Evolutionary conservation across 1,140 invertebrate species (phyloP).

Genomic region (Vanessa tameamea): DNA sequence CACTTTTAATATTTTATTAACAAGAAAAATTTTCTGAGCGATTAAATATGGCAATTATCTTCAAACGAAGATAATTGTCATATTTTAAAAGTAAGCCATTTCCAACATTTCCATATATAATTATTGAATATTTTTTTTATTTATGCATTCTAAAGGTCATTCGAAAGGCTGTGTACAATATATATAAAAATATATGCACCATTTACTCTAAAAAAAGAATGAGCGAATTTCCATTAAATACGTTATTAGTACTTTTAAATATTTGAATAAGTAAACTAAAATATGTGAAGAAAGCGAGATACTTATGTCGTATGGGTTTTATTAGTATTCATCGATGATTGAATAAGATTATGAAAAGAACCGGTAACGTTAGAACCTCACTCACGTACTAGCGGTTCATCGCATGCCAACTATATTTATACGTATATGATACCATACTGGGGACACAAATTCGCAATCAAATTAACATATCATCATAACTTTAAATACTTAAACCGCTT

Average conservation of each 20-base stretch:
- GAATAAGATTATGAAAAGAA: constrained; percentile 38
- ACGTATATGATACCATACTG: constrained; percentile 3
- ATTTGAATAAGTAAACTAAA: not conserved
- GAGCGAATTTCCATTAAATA: no score
- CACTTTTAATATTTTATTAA: not conserved
- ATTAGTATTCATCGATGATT: constrained; percentile 41
- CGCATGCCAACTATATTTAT: constrained; percentile 32
- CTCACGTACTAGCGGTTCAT: constrained; percentile 39
- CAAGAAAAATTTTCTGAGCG: not conserved
- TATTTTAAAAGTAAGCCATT: no score
- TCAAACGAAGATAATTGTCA: not conserved
- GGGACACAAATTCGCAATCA: constrained; percentile 6
- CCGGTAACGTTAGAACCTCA: constrained; percentile 38
- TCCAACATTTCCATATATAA: no score
- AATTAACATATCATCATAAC: constrained; percentile 1
- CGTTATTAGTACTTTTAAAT: not conserved
- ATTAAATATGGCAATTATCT: not conserved
- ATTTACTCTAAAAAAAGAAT: no score
- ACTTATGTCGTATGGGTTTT: constrained; percentile 10
- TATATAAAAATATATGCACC: no score
- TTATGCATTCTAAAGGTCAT: no score
- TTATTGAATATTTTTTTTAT: no score
- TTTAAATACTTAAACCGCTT: not conserved
- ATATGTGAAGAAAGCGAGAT: constrained; percentile 11
- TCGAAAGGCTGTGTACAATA: no score